Evolutionary conservation across 2,888 invertebrate species (phyloP), one percentile per base, ranked within the genome.

Genomic region (Phasia obesa): DNA sequence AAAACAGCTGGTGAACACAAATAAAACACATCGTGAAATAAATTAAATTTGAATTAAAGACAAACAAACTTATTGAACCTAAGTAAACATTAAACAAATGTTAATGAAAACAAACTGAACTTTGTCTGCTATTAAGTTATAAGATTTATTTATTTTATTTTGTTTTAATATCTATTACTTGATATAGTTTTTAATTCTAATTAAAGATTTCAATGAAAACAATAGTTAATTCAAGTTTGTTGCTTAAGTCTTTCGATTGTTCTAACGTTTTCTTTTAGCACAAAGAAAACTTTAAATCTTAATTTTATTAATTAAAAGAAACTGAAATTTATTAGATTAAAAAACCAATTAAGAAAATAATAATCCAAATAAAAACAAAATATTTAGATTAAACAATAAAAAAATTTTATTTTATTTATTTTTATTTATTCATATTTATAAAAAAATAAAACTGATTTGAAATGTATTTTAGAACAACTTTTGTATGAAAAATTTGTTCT

Each of bases 21-120:
- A 19, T 38, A 38, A 27, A 17, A 49, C 13, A n/a, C 31, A 19
- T 49, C 67, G 21, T 67, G 27, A n/a, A 19, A 51, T 51, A 51
- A 6, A 51, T 49, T 7, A 19, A 23, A 17, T 15, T 19, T 23
- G 17, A 51, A 53, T 17, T 42, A 2, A 17, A 38, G 49, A 71
- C 13, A 25, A 64, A 19, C 13, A 21, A 31, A 51, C n/a, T n/a
- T n/a, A n/a, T n/a, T 9, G 13, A 64, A 60, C 27, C 6, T 27
- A 51, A 55, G 38, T 6, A 60, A 44, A 31, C 21, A 53, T 17
- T 9, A 59, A 51, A 44, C 4, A 49, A 59, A 60, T 76, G 17
- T 49, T 60, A 69, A 53, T 60, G 44, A 44, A 69, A 69, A 60
- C 6, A n/a, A 42, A 1, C 21, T 76, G 53, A 76, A 47, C 60